Conservation (phyloP, 1,140 invertebrate species). For the Drosophila pruinosa region DNA sequence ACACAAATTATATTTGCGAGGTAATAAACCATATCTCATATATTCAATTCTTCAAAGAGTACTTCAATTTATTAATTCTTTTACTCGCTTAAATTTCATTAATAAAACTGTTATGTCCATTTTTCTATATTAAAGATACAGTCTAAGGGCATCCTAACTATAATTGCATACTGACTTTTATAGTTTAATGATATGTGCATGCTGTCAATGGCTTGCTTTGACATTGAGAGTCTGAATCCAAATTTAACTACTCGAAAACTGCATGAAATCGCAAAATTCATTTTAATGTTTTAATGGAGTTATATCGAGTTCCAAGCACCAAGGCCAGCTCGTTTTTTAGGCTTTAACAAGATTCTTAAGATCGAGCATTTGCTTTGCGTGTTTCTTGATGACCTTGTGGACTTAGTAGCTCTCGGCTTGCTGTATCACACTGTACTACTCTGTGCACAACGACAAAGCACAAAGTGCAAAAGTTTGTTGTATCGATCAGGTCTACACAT, state of each 20-base stretch:
- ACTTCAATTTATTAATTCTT: too few relatives aligned
- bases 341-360: conserved; percentile 60
- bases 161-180: not conserved
- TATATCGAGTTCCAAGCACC: conserved; percentile 18
- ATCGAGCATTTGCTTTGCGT: conserved; percentile 27
- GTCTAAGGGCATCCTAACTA: not conserved
- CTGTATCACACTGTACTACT: not conserved
- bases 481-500: conserved; percentile 8
- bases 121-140: not conserved
- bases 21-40: too few relatives aligned
- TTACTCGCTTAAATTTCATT: too few relatives aligned
- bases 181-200: conserved; percentile 2
- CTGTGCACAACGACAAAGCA: not conserved
- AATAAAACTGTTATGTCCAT: not conserved
- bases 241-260: conserved; percentile 16
- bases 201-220: not conserved
- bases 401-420: not conserved
- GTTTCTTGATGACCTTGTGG: conserved; percentile 48
- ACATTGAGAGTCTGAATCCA: conserved; percentile 14
- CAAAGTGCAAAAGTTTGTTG: conserved; percentile 32
- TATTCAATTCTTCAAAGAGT: too few relatives aligned
- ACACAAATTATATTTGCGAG: too few relatives aligned
- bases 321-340: conserved; percentile 24
- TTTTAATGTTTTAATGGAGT: conserved; percentile 10
- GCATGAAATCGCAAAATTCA: conserved; percentile 16